Base-by-base conservation (phyloP, 2,888 invertebrate genomes). In the Dilophus febrilis region DNA sequence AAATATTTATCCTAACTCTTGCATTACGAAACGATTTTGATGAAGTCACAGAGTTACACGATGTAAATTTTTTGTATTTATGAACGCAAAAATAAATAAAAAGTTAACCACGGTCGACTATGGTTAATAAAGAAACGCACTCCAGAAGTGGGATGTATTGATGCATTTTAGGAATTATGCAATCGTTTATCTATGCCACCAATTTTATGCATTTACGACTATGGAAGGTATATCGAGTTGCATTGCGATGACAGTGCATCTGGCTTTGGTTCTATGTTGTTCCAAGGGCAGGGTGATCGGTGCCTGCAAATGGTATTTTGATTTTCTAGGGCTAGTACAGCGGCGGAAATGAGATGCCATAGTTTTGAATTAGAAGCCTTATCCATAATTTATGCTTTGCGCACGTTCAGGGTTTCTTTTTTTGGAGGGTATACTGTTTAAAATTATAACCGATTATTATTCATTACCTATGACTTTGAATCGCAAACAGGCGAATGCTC, bases 341-440 rank as follows among this genome's bases (percentile, higher is more conserved):
- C 39, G 1, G 28, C 39, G 1, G 53, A 53, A 31, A 29, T 48
- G 7, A 46, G 47, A 37, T 52, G 48, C 40, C 50, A 52, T 17
- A 51, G 52, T 39, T 53, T 47, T 44, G 53, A 55, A 34, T 53
- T 7, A n/a, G n/a, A n/a, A n/a, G n/a, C n/a, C n/a, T n/a, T n/a
- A n/a, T n/a, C n/a, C n/a, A n/a, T n/a, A n/a, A 42, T 53, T 17
- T 46, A 50, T 44, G 44, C 54, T 1, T 22, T 53, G 6, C 38
- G 47, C 29, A 40, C 49, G 29, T 37, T 37, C 17, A 41, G 48
- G 6, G 42, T n/a, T n/a, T n/a, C n/a, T 48, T 14, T 53, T 52
- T 44, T 38, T 53, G 10, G 22, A 45, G 2, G 49, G 51, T 3
- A 43, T 46, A 3, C 35, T 38, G 17, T 52, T 55, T 44, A 51